These are phyloP conservation scores for Harpia harpyja DNA, from an alignment of 2,797 vertebrate genomes.

Conservation along the genomic window DNA sequence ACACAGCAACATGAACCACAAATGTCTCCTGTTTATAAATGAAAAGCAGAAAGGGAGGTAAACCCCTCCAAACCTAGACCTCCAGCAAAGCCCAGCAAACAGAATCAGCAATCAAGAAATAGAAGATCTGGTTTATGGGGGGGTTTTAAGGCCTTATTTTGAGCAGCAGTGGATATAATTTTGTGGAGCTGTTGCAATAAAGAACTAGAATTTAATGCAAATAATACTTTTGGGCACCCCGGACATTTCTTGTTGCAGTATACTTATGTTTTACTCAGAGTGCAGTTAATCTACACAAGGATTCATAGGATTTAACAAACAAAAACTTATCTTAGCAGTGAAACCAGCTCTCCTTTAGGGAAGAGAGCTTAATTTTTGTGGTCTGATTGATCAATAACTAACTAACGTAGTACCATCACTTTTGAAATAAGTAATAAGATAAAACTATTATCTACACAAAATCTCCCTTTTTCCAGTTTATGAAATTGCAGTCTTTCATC, in stretches of 20 bases:
- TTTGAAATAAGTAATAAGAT: neutral
- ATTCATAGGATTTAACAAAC: neutral
- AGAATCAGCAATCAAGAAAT: neutral
- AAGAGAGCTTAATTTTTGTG: neutral
- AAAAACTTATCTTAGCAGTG: neutral
- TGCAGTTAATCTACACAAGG: neutral
- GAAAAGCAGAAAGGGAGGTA: neutral
- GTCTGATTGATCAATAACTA: neutral
- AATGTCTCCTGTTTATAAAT: neutral
- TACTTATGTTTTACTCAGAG: neutral
- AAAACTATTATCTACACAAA: neutral
- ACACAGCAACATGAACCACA: accelerated
- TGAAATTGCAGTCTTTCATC: neutral
- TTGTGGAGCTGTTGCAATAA: neutral
- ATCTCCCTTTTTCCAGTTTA: neutral
- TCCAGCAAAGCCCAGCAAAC: neutral
- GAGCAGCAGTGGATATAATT: neutral
- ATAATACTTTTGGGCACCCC: neutral
- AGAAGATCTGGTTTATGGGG: neutral
- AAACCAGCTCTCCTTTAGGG: neutral
- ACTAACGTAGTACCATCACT: neutral
- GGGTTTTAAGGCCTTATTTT: neutral
- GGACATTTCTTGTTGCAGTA: neutral
- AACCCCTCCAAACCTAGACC: neutral
- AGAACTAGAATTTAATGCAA: neutral